Percentiles rank a stretch among this genome's conserved stretches.
phyloP scores from a whole-genome alignment of 53 echinoderm and acorn worm genomes.

The Mesocentrotus franciscanus region DNA sequence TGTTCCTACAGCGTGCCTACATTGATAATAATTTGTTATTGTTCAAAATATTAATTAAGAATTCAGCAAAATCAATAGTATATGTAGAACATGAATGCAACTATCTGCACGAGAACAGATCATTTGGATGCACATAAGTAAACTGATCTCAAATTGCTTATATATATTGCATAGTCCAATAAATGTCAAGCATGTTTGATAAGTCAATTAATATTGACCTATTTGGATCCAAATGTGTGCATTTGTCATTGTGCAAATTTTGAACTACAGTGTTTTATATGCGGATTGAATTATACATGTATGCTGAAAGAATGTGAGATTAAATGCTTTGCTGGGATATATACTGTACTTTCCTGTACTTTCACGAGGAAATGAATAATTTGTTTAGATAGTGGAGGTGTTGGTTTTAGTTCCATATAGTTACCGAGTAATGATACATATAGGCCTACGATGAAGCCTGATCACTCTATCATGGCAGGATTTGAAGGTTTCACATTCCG shows the following conservation, averaged over 20 bases:
- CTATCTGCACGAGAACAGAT: not conserved
- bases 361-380: not conserved
- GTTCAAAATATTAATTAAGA: too few species aligned
- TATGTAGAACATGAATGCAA: too few species aligned
- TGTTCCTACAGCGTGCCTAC: not conserved
- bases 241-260: not conserved
- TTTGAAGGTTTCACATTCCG: too few species aligned
- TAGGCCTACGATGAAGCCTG: too few species aligned
- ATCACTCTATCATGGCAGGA: too few species aligned
- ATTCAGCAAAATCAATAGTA: too few species aligned
- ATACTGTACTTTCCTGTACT: too few species aligned
- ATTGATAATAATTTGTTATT: too few species aligned
- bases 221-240: not conserved
- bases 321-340: too few species aligned
- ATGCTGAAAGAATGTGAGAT: not conserved
- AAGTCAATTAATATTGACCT: not conserved
- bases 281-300: not conserved
- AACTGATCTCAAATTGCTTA: not conserved
- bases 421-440: too few species aligned
- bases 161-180: not conserved
- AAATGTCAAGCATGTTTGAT: not conserved
- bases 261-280: not conserved
- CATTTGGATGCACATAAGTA: not conserved
- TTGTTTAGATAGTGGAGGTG: not conserved
- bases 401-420: not conserved